These are phyloP conservation scores for Alcedo atthis DNA, from an alignment of 2,797 vertebrate species.

Conservation along the genomic window DNA sequence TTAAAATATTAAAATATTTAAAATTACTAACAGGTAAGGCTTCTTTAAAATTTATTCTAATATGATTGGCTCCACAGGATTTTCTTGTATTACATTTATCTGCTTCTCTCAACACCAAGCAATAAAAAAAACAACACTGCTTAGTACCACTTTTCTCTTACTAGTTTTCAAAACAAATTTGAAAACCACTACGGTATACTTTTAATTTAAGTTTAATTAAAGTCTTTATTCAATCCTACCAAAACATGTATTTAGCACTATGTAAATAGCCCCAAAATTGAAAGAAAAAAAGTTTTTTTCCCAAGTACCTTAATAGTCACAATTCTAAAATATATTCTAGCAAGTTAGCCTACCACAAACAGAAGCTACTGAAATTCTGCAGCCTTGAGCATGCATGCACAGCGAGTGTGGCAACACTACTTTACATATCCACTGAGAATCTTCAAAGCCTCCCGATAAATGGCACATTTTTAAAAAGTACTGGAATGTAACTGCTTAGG, in stretches of 20 bases:
- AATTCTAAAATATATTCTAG: conserved; percentile 45
- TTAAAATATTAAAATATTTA: background rate
- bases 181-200: conserved; percentile 59
- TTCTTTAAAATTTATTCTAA: background rate
- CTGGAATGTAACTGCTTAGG: background rate
- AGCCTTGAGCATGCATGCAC: conserved; percentile 52
- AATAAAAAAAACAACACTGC: background rate
- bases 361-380: conserved; percentile 56
- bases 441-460: conserved; percentile 34
- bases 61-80: background rate
- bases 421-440: conserved; percentile 66
- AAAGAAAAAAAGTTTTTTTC: conserved; percentile 39
- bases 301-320: conserved; percentile 52
- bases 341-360: conserved; percentile 35
- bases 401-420: conserved; percentile 8
- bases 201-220: conserved; percentile 72
- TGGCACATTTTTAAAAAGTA: conserved; percentile 27
- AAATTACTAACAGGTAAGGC: background rate
- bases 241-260: conserved; percentile 61
- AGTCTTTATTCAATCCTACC: conserved; percentile 52
- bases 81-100: background rate
- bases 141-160: conserved; percentile 14
- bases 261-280: conserved; percentile 71
- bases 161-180: conserved; percentile 64
- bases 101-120: background rate